Evolutionary conservation across 2,113 vertebrate species (phyloP).

Genomic region (Channa maculata): DNA sequence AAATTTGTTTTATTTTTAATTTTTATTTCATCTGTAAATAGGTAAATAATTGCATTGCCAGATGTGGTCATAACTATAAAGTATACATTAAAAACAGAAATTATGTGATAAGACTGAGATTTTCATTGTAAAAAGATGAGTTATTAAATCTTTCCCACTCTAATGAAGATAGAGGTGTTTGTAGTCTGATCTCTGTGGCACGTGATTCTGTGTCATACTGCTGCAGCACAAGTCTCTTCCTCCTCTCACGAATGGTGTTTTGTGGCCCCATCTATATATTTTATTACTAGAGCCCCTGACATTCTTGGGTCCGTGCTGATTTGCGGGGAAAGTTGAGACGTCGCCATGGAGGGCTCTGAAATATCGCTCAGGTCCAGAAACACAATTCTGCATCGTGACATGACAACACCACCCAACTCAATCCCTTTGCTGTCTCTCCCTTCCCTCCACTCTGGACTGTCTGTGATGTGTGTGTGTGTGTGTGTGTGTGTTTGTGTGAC

Average conservation of each 20-base stretch:
- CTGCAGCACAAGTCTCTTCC: constrained; percentile 50
- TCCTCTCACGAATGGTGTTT: constrained; percentile 76
- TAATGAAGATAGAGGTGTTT: constrained; percentile 14
- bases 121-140: no score
- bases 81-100: no score
- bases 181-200: constrained; percentile 40
- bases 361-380: constrained; percentile 86
- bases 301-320: constrained; percentile 80
- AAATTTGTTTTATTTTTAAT: no score
- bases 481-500: constrained; percentile 46
- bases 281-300: constrained; percentile 82
- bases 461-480: constrained; percentile 37
- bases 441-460: constrained; percentile 56
- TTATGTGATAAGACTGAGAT: no score
- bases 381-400: constrained; percentile 85
- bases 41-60: no score
- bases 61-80: no score
- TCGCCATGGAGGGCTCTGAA: constrained; percentile 80
- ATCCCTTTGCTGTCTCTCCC: constrained; percentile 36
- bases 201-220: constrained; percentile 41
- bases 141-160: neutral
- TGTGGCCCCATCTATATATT: constrained; percentile 84
- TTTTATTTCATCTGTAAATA: no score
- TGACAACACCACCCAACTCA: constrained; percentile 77
- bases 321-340: constrained; percentile 81